Conservation (phyloP, 2,888 invertebrate species). For the Phengaris arion region DNA sequence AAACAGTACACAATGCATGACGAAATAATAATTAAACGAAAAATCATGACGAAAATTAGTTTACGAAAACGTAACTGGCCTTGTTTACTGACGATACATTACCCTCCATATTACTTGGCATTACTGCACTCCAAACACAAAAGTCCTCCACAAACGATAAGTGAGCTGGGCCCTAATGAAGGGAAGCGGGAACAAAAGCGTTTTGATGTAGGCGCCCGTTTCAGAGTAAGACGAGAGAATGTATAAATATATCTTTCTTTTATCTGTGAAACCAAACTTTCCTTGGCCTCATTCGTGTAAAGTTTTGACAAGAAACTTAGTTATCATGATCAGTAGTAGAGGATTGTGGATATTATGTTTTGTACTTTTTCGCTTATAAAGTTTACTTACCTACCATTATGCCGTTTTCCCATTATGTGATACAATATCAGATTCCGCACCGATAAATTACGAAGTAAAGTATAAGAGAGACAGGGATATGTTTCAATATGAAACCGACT, state of each 20-base stretch:
- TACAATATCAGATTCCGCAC: too few relatives aligned
- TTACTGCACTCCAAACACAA: constrained; percentile 8
- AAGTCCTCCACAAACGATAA: constrained; percentile 11
- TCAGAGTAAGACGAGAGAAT: neutral
- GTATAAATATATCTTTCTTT: constrained; percentile 4
- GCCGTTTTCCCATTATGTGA: too few relatives aligned
- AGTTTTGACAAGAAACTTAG: neutral
- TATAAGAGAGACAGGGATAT: too few relatives aligned
- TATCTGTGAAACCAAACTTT: neutral
- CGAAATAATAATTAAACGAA: too few relatives aligned
- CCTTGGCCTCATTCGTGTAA: neutral
- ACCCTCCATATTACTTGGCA: neutral
- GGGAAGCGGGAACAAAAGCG: constrained; percentile 10
- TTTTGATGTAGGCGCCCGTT: constrained; percentile 10
- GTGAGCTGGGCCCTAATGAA: constrained; percentile 12
- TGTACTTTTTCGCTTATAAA: neutral
- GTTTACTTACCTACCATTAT: neutral
- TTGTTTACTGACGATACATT: neutral
- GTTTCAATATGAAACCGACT: too few relatives aligned
- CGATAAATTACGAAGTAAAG: too few relatives aligned
- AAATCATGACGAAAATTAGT: too few relatives aligned
- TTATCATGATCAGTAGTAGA: neutral
- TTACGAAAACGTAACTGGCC: neutral
- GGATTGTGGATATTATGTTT: neutral
- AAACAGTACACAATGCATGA: too few relatives aligned